Percentiles rank a stretch among this genome's conserved stretches.
Conservation (phyloP, 2,113 vertebrate genomes). For the Rhagologus leucostigma region DNA sequence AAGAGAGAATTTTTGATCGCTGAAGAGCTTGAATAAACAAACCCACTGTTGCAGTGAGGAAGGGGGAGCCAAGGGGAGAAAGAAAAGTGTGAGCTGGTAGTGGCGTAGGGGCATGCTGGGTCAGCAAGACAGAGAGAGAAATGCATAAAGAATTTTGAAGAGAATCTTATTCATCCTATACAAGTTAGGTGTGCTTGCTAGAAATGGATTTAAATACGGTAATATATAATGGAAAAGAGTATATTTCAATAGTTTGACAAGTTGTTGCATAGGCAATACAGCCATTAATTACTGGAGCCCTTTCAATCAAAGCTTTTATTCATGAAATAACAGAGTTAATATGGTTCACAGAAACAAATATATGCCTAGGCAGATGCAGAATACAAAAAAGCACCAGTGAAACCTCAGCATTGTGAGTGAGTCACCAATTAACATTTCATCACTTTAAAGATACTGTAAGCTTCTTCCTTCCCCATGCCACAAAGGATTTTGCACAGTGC, state of each 20-base stretch:
- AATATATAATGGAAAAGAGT: neutral
- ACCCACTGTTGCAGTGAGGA: neutral
- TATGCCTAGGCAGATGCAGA: neutral
- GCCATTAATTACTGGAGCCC: neutral
- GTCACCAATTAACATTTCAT: neutral
- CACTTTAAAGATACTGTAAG: neutral
- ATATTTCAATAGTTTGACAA: neutral
- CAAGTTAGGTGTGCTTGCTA: neutral
- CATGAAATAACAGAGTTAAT: neutral
- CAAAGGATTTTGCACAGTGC: neutral
- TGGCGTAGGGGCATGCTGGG: neutral
- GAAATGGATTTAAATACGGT: neutral
- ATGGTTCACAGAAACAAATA: neutral
- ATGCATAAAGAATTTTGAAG: neutral
- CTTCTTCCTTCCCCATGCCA: neutral
- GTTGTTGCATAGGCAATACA: neutral
- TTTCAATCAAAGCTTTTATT: neutral
- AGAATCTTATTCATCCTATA: neutral
- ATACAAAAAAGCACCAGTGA: neutral
- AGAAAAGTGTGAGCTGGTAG: neutral
- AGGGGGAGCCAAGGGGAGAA: neutral
- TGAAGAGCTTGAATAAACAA: neutral
- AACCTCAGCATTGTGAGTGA: neutral
- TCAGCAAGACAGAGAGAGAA: neutral
- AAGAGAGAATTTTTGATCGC: conserved; percentile 7